Evolutionary conservation across 1,140 invertebrate species (phyloP), one percentile per base, ranked within the genome.

Genomic region (Drosophila parabipectinata): DNA sequence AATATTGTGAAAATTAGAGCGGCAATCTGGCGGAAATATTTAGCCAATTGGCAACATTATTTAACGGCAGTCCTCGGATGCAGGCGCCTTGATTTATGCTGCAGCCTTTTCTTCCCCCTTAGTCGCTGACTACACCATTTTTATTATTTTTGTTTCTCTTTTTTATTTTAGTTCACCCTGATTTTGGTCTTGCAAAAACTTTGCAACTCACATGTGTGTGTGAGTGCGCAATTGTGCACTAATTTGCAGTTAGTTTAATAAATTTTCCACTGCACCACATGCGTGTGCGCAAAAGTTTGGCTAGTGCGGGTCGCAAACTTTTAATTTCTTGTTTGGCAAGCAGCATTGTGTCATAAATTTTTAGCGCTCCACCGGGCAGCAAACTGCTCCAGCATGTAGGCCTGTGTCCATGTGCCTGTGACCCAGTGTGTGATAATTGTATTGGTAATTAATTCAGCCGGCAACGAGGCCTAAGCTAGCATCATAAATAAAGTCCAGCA

Each of bases 301-400:
- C 57, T 47, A 64, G 79, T 82, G 67, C 68, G 62, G 73, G 79
- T 82, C 74, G 75, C 51, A 83, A 83, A 83, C 54, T 84, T 84
- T 84, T 80, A 84, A 84, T 84, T 84, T 85, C 80, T 85, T 84
- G 81, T 80, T 84, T 84, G 81, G 81, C 76, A 84, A 75, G 72
- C 61, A 63, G 55, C 73, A 66, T 63, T 62, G 55, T 69, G 72
- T 77, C 66, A 84, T 85, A 84, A 84, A 84, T 84, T 83, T 59
- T 52, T 34, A 44, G 37, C 76, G 69, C 80, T 79, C 45, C 61
- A 72, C 58, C 50, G 55, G 44, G 44, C 61, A 62, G 34, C 9
- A 8, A 55, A 41, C 4, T 66, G 54, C 39, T 53, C 18, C 3
- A 9, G 21, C 0, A 8, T n/a, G 0, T 24, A 10, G 18, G 32